Conservation (phyloP, 2,797 vertebrate genomes). For the Neoniphon sammara region DNA sequence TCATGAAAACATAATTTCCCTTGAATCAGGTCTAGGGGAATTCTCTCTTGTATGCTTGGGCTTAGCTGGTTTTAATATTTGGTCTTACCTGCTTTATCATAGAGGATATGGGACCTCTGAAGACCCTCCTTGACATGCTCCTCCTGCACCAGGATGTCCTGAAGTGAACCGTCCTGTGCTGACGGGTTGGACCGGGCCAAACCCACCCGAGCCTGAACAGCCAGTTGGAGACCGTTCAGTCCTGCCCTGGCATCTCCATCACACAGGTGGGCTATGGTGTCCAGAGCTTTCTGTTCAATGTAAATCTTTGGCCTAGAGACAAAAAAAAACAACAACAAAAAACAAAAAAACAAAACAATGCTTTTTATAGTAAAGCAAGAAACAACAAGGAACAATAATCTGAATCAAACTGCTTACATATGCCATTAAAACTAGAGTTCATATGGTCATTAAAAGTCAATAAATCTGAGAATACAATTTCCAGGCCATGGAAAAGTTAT, state of each 20-base stretch:
- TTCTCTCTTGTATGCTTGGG: too few relatives aligned
- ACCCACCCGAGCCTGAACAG: conserved; percentile 89
- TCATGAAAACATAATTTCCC: background rate
- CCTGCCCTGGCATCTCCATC: conserved; percentile 94
- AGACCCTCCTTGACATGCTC: conserved; percentile 94
- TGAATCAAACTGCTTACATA: too few relatives aligned
- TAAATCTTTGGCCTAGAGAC: conserved; percentile 82
- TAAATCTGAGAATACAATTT: too few relatives aligned
- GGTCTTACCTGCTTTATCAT: conserved; percentile 93
- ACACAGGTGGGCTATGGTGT: conserved; percentile 91
- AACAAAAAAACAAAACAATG: background rate
- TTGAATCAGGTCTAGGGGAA: too few relatives aligned
- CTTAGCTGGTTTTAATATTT: too few relatives aligned
- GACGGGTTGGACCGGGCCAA: conserved; percentile 21
- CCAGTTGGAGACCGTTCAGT: conserved; percentile 94
- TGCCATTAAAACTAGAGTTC: background rate
- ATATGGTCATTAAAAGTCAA: too few relatives aligned
- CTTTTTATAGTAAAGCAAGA: background rate
- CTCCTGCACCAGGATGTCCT: conserved; percentile 86
- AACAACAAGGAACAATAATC: too few relatives aligned
- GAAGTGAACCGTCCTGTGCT: conserved; percentile 36
- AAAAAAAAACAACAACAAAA: conserved; percentile 9
- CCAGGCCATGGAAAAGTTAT: too few relatives aligned
- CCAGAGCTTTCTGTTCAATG: conserved; percentile 92
- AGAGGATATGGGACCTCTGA: conserved; percentile 95